phyloP scores from a whole-genome alignment of 2,113 vertebrate species.

The Upupa epops region DNA sequence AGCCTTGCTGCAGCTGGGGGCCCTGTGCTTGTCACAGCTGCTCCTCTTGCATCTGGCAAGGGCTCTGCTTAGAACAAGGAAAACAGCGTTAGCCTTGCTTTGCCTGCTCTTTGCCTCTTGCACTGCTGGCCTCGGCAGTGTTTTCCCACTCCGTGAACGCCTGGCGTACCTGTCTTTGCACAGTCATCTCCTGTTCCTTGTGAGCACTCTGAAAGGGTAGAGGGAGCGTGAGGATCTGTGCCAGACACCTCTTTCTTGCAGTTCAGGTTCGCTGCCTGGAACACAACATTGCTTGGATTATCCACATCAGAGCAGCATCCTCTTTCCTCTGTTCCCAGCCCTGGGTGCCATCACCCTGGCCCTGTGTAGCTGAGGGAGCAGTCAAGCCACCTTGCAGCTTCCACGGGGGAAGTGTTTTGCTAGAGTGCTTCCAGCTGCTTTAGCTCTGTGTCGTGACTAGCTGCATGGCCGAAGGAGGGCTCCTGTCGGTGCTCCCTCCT shows the following conservation, averaged over 20 bases:
- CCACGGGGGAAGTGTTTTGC: not conserved
- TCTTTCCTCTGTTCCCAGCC: not conserved
- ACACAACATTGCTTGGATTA: not conserved
- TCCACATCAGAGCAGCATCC: rapidly evolving
- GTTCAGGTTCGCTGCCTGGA: not conserved
- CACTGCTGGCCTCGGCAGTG: not conserved
- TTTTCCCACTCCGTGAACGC: not conserved
- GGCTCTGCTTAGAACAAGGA: not conserved
- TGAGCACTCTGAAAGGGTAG: not conserved
- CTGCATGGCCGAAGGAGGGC: not conserved
- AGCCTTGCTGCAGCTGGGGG: not conserved
- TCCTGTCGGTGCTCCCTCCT: not conserved
- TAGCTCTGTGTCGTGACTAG: rapidly evolving
- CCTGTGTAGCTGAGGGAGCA: not conserved
- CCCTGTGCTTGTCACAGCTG: not conserved
- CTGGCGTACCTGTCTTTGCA: not conserved
- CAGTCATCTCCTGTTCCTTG: not conserved
- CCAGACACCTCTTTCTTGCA: not conserved
- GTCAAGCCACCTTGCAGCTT: not conserved
- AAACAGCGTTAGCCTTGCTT: not conserved
- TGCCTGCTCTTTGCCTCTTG: not conserved
- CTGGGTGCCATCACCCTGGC: not conserved
- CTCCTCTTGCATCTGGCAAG: not conserved
- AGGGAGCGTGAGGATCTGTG: not conserved
- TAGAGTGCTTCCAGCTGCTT: not conserved